Evolutionary conservation across 1,140 invertebrate genomes (phyloP), one percentile per base, ranked within the genome.

Genomic region (Scaptomyza montana): DNA sequence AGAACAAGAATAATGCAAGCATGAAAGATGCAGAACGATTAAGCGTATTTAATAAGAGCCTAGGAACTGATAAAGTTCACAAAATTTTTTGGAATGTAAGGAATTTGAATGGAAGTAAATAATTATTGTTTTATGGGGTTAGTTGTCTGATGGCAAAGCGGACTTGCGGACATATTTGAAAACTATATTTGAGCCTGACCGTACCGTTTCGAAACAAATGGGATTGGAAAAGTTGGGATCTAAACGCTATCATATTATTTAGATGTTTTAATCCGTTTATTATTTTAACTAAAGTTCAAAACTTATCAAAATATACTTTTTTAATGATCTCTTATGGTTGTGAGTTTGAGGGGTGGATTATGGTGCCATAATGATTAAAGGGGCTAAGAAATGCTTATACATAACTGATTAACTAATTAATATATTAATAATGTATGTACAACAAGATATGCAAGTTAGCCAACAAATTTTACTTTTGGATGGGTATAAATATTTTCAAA

Each of bases 381-480:
- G 54, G 19, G 6, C 8, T 41, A 19, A 41, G 19, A 12, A 55
- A 55, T 55, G 53, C 53, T 43, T 43, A 45, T 45, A 43, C 9
- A 9, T 36, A 36, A 33, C 30, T 33, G 39, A 41, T 41, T n/a
- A 43, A 45, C 25, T 25, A 39, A 51, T 28, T 51, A 51, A 13
- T 30, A 59, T 59, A 19, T 16, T 36, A 47, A n/a, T 9, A 43
- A 43, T 43, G 39, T 43, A 43, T 43, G 39, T 43, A 43, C 56
- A 59, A 46, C 13, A 28, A 46, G 56, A 9, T 47, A 59, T 46
- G 56, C 33, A 28, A 1, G 43, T 46, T 43, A 46, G 55, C 25
- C 46, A 68, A 68, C 56, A 36, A 33, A 30, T 43, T 43, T 43
- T 50, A 70, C 28, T 39, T 62, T 28, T 28, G 61, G 13, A 13